phyloP scores from a whole-genome alignment of 2,888 invertebrate species.

The Penaeus monodon region DNA sequence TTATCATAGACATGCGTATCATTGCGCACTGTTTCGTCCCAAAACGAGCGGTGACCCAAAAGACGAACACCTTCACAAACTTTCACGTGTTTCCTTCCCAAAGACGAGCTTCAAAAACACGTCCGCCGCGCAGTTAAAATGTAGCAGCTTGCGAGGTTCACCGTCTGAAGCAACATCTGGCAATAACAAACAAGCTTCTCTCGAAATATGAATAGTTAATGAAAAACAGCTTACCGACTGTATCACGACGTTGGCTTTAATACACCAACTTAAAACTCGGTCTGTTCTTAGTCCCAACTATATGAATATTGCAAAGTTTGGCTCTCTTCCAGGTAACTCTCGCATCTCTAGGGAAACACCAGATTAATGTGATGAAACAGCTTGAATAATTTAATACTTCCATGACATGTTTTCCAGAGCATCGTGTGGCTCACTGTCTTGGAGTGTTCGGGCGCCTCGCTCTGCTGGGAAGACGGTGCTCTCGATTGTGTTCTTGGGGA shows the following conservation, averaged over 20 bases:
- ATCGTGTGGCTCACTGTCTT: constrained; percentile 1
- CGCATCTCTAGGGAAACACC: constrained; percentile 23
- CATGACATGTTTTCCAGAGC: constrained; percentile 41
- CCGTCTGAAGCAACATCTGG: too few relatives aligned
- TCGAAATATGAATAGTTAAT: too few relatives aligned
- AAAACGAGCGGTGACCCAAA: too few relatives aligned
- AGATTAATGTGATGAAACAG: constrained; percentile 52
- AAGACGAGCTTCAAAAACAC: too few relatives aligned
- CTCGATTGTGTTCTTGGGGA: background rate
- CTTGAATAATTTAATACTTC: constrained; percentile 47
- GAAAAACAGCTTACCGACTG: too few relatives aligned
- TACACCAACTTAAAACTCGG: constrained; percentile 29
- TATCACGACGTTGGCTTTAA: constrained; percentile 8
- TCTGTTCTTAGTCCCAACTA: constrained; percentile 34
- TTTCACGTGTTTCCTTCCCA: too few relatives aligned
- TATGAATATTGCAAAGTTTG: constrained; percentile 35
- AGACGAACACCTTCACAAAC: too few relatives aligned
- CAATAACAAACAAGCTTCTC: too few relatives aligned
- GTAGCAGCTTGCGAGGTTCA: too few relatives aligned
- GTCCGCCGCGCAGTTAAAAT: too few relatives aligned
- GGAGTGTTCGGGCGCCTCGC: background rate
- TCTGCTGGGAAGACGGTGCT: constrained; percentile 5
- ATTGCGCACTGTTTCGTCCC: too few relatives aligned
- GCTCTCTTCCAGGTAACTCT: constrained; percentile 27
- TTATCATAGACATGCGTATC: too few relatives aligned